Evolutionary conservation across 2,888 invertebrate genomes (phyloP).

Genomic region (Acrobasis repandana): DNA sequence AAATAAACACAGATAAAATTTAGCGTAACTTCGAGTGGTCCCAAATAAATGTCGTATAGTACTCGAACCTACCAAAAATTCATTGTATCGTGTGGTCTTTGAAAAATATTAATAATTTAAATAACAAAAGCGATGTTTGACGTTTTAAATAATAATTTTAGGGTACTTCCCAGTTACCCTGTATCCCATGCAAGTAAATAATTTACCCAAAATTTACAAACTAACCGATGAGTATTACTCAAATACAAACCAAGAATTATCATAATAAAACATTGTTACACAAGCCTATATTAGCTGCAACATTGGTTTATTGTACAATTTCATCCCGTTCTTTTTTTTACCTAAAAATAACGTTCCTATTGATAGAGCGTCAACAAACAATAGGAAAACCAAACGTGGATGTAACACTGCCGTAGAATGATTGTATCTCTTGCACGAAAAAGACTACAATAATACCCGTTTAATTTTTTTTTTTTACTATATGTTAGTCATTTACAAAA

Average conservation of each 20-base stretch:
- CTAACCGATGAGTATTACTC: conserved; percentile 55
- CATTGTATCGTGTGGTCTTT: conserved; percentile 8
- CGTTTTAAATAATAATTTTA: conserved; percentile 31
- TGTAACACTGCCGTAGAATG: too few relatives aligned
- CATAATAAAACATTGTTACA: conserved; percentile 26
- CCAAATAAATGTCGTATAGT: conserved; percentile 8
- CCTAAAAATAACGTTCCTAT: conserved; percentile 25
- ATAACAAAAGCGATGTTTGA: conserved; percentile 28
- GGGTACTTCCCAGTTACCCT: conserved; percentile 58
- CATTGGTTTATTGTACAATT: conserved; percentile 31
- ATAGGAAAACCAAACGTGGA: too few relatives aligned
- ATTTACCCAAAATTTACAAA: conserved; percentile 43
- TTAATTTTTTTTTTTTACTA: too few relatives aligned
- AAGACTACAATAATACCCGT: too few relatives aligned
- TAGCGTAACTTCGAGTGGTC: neutral
- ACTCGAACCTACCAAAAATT: conserved; percentile 20
- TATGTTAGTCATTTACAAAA: too few relatives aligned
- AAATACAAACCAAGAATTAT: conserved; percentile 35
- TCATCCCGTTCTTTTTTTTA: conserved; percentile 28
- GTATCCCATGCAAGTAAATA: conserved; percentile 60
- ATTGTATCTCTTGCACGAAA: too few relatives aligned
- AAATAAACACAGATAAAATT: conserved; percentile 5
- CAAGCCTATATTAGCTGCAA: conserved; percentile 33
- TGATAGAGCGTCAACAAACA: neutral
- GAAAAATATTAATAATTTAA: conserved; percentile 26